Conservation (phyloP, 2,888 invertebrate genomes). For the Amphipyra berbera region DNA sequence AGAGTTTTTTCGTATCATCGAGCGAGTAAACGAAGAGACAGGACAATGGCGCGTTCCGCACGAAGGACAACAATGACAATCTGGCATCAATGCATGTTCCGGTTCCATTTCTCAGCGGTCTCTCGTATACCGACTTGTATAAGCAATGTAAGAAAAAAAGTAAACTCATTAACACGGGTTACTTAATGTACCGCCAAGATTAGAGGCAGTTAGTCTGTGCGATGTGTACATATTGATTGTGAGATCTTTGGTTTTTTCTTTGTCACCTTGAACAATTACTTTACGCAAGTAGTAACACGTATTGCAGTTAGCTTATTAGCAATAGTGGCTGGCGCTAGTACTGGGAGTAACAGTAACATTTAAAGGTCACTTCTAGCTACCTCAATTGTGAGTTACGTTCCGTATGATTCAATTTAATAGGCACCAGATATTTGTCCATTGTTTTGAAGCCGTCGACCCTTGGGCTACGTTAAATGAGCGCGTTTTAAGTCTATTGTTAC, state of each 20-base stretch:
- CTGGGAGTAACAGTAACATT: conserved; percentile 46
- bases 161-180: conserved; percentile 38
- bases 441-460: conserved; percentile 67
- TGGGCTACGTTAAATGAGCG: conserved; percentile 60
- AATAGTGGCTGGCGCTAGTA: conserved; percentile 35
- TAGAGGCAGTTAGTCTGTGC: conserved; percentile 21
- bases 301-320: conserved; percentile 47
- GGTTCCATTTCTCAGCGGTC: conserved; percentile 61
- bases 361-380: conserved; percentile 49
- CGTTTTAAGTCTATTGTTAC: conserved; percentile 65
- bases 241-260: conserved; percentile 35
- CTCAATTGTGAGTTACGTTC: conserved; percentile 31
- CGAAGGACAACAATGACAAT: conserved; percentile 76
- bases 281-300: conserved; percentile 25
- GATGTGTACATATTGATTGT: conserved; percentile 39
- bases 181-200: conserved; percentile 24
- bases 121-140: conserved; percentile 29
- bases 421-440: conserved; percentile 62
- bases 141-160: conserved; percentile 40
- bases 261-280: conserved; percentile 48
- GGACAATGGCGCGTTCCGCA: conserved; percentile 74
- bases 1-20: conserved; percentile 36
- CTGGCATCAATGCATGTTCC: conserved; percentile 64
- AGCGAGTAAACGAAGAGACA: conserved; percentile 54
- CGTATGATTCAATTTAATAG: conserved; percentile 48